Conservation (phyloP, 2,888 invertebrate genomes). For the Philopedon plagiatum region DNA sequence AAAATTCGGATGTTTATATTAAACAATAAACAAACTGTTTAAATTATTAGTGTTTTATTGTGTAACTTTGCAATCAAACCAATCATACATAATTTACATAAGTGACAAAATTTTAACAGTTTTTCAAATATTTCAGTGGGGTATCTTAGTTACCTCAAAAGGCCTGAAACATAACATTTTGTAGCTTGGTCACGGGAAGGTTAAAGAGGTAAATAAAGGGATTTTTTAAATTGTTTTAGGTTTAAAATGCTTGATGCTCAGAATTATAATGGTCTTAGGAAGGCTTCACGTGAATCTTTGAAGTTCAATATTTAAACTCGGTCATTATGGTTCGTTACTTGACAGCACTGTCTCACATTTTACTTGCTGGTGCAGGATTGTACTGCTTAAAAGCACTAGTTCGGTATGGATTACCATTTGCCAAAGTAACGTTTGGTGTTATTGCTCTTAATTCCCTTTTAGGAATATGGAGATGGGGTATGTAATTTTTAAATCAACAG, state of each 20-base stretch:
- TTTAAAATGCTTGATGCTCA: not conserved
- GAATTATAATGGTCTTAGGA: not conserved
- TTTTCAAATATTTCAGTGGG: too few species aligned
- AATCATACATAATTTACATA: too few species aligned
- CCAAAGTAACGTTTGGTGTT: constrained; percentile 59
- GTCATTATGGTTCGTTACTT: constrained; percentile 55
- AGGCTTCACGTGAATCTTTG: not conserved
- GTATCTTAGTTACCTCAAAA: too few species aligned
- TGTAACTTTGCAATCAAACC: too few species aligned
- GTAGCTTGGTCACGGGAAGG: too few species aligned
- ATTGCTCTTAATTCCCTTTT: constrained; percentile 62
- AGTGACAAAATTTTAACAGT: too few species aligned
- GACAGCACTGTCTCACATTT: constrained; percentile 62
- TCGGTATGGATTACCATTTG: constrained; percentile 49
- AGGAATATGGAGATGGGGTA: constrained; percentile 65
- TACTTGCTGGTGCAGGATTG: constrained; percentile 61
- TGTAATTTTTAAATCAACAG: constrained; percentile 43
- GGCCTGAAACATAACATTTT: too few species aligned
- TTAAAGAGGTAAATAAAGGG: too few species aligned
- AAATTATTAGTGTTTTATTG: too few species aligned
- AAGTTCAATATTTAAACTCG: not conserved
- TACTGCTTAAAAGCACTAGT: constrained; percentile 55
- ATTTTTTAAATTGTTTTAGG: not conserved
- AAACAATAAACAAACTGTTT: too few species aligned
- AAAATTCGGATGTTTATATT: too few species aligned